Conservation (phyloP, 2,797 vertebrate genomes). For the Rhabdomys pumilio region DNA sequence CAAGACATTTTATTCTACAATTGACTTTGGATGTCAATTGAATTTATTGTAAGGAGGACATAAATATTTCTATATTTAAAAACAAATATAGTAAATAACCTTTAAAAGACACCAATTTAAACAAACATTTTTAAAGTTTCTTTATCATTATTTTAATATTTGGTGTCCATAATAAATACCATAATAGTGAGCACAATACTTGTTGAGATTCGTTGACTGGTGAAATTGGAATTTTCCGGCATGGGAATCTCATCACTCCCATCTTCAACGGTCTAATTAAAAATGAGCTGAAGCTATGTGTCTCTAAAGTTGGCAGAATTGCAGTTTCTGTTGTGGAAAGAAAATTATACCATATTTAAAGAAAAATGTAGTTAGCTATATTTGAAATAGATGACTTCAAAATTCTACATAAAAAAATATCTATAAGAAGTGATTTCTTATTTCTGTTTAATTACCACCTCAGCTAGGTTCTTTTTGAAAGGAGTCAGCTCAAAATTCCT, state of each 20-base stretch:
- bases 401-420: constrained; percentile 26
- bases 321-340: constrained; percentile 21
- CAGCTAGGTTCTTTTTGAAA: not conserved
- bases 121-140: not conserved
- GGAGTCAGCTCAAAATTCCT: not conserved
- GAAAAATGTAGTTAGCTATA: constrained; percentile 61
- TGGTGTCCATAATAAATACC: not conserved
- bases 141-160: not conserved
- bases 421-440: not conserved
- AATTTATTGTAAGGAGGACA: too few relatives aligned
- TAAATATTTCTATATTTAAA: not conserved
- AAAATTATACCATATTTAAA: constrained; percentile 51
- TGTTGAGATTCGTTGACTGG: not conserved
- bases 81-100: not conserved
- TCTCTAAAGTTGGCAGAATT: not conserved
- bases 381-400: constrained; percentile 49
- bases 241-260: not conserved
- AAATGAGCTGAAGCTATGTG: constrained; percentile 49
- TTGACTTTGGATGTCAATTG: not conserved
- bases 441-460: not conserved
- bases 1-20: not conserved
- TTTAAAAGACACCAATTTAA: too few relatives aligned
- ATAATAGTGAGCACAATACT: not conserved
- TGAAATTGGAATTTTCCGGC: not conserved
- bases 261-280: constrained; percentile 24